Evolutionary conservation across 2,113 vertebrate species (phyloP).

Genomic region (Serilophus lunatus): DNA sequence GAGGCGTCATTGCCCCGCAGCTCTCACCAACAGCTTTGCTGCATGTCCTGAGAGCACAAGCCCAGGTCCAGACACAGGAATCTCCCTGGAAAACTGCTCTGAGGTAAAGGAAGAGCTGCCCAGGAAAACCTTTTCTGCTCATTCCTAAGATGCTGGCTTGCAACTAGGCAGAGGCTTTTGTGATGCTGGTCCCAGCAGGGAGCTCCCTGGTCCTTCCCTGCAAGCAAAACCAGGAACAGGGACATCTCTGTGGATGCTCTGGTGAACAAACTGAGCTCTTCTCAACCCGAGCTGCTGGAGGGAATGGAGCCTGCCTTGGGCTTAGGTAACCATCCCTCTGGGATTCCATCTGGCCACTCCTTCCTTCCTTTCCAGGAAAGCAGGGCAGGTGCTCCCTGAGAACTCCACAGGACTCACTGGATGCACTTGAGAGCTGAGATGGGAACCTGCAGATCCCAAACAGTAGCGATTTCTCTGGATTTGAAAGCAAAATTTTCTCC

Average conservation of each 20-base stretch:
- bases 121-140: not conserved
- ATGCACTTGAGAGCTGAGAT: not conserved
- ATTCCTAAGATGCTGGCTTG: not conserved
- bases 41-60: rapidly evolving
- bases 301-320: not conserved
- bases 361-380: not conserved
- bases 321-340: not conserved
- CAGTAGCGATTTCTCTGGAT: not conserved
- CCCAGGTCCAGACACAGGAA: not conserved
- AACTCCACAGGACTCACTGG: not conserved
- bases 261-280: not conserved
- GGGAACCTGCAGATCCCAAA: not conserved
- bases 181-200: not conserved
- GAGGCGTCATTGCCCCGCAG: not conserved
- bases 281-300: rapidly evolving
- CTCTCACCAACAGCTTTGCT: rapidly evolving
- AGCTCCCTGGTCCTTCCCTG: not conserved
- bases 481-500: not conserved
- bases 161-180: not conserved
- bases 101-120: not conserved
- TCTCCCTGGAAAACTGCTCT: not conserved
- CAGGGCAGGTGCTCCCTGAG: not conserved
- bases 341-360: rapidly evolving
- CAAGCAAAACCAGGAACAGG: rapidly evolving
- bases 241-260: not conserved